phyloP scores from a whole-genome alignment of 1,140 invertebrate species.

The Trinorchestia longiramus region DNA sequence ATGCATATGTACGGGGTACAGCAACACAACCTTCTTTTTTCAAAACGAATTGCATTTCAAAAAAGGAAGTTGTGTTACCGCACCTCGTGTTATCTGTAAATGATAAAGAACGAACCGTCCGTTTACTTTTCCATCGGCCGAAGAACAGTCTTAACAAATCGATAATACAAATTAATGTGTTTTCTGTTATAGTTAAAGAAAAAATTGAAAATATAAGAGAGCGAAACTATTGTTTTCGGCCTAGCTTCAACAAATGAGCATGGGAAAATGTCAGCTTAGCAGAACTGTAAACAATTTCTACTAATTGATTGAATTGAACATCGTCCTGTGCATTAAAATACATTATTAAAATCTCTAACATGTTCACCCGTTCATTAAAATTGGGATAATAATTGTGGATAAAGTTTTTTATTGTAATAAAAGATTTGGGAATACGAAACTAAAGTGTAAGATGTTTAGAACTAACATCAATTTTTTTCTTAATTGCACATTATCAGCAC shows the following conservation, averaged over 20 bases:
- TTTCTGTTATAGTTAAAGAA: too few species aligned
- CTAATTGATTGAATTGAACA: not conserved
- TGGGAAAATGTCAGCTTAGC: not conserved
- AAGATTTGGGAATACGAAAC: not conserved
- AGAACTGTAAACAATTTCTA: not conserved
- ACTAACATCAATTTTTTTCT: not conserved
- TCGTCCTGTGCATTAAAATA: not conserved
- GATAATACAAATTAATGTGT: too few species aligned
- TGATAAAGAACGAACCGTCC: too few species aligned
- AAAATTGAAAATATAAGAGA: too few species aligned
- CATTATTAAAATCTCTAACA: not conserved
- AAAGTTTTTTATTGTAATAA: not conserved
- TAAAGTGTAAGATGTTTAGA: not conserved
- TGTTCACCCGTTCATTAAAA: not conserved
- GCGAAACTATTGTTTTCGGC: not conserved
- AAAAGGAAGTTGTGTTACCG: too few species aligned
- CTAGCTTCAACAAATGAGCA: not conserved
- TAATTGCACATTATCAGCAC: too few species aligned
- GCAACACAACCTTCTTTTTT: too few species aligned
- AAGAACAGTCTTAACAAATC: too few species aligned
- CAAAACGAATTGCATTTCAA: too few species aligned
- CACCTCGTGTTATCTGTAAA: too few species aligned
- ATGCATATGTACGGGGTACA: too few species aligned
- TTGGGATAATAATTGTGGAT: not conserved
- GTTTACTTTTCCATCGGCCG: too few species aligned